Evolutionary conservation across 2,797 vertebrate genomes (phyloP).

Genomic region (Delichon dasypus): DNA sequence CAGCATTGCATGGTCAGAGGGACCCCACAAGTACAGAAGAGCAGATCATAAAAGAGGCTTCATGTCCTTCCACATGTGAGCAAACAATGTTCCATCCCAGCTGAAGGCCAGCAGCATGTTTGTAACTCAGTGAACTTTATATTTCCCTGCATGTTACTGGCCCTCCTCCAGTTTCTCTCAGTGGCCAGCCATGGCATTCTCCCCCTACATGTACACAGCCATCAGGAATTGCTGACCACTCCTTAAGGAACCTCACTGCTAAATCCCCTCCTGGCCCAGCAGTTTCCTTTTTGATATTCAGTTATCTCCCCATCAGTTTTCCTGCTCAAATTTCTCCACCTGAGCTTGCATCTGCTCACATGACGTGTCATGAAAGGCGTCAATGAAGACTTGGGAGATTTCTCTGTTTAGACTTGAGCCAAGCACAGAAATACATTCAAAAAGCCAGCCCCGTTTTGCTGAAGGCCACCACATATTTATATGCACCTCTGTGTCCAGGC

Average conservation of each 20-base stretch:
- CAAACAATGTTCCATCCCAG: background rate
- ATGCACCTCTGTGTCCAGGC: background rate
- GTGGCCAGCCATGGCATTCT: background rate
- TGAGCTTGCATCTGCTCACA: background rate
- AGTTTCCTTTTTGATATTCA: background rate
- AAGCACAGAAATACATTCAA: background rate
- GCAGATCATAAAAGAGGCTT: background rate
- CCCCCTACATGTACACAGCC: background rate
- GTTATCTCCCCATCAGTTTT: background rate
- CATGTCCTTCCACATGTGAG: background rate
- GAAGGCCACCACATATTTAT: background rate
- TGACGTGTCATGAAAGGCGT: background rate
- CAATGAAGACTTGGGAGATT: background rate
- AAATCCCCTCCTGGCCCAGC: accelerated
- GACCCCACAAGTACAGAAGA: background rate
- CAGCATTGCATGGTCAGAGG: background rate
- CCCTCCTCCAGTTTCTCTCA: background rate
- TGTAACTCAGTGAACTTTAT: background rate
- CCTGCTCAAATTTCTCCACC: background rate
- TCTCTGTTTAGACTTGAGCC: background rate
- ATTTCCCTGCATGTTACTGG: background rate
- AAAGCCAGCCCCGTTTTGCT: background rate
- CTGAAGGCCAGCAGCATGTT: background rate
- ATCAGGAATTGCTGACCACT: background rate
- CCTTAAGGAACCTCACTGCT: background rate